These are phyloP conservation scores for Sminthurinus aureus DNA, from an alignment of 2,888 invertebrate species.

Conservation along the genomic window DNA sequence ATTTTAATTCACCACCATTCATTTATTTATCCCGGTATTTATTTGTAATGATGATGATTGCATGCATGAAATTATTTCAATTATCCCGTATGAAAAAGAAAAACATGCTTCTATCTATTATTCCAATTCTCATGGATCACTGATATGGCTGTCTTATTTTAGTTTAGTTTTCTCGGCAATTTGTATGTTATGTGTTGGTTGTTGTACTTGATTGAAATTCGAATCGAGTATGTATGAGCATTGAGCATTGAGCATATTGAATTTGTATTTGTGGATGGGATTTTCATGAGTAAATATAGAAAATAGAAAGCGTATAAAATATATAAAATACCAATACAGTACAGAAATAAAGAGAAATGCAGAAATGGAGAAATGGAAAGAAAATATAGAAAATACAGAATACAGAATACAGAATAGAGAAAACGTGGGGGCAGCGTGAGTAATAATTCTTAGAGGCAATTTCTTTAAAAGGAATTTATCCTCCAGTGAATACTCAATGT, in stretches of 20 bases:
- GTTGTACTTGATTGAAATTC: too few relatives aligned
- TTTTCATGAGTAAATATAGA: too few relatives aligned
- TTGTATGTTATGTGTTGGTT: too few relatives aligned
- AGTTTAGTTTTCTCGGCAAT: background rate
- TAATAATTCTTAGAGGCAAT: constrained; percentile 39
- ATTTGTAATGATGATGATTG: background rate
- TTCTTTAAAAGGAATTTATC: constrained; percentile 40
- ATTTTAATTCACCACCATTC: background rate
- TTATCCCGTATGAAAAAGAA: background rate
- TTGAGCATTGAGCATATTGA: too few relatives aligned
- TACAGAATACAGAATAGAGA: too few relatives aligned
- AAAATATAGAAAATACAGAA: too few relatives aligned
- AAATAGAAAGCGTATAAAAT: background rate
- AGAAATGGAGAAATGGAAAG: too few relatives aligned
- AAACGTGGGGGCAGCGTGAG: background rate
- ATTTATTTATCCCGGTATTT: constrained; percentile 4
- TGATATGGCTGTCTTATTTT: too few relatives aligned
- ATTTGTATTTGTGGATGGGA: too few relatives aligned
- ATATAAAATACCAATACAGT: background rate
- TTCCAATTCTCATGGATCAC: too few relatives aligned
- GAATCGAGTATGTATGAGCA: too few relatives aligned
- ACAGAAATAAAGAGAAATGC: background rate
- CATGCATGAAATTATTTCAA: background rate
- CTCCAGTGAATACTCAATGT: constrained; percentile 23
- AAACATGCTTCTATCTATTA: too few relatives aligned